Base-by-base conservation (phyloP, 2,797 vertebrate genomes). In the Australoheros facetus region DNA sequence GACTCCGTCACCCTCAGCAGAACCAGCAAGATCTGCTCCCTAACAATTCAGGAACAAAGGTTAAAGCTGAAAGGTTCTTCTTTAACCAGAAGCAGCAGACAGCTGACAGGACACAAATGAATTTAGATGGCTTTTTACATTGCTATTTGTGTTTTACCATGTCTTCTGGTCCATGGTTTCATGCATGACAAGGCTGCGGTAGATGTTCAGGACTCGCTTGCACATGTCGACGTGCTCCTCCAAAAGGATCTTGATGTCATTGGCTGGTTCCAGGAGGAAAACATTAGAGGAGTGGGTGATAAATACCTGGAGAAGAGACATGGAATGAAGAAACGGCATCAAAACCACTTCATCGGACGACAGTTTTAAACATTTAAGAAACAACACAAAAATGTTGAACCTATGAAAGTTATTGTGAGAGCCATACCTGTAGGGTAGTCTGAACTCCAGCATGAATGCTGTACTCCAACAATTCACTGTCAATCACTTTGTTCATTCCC, bases 181-280 rank as follows among this genome's bases (percentile, higher is more conserved):
- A 90, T 99, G 98, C 86, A 99, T 98, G 82, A 99, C 98, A 89
- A 99, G 97, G 92, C 98, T 97, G 75, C 98, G 97, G 92, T 99
- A 99, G 92, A 99, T 99, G 91, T 99, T 99, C 73, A 99, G 96
- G 91, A 99, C 97, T 57, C 98, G 95, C 95, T 99, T 99, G 95
- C 97, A 99, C 98, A 99, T 99, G 93, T 99, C 98, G 0, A 99
- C 98, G 57, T 99, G 98, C 72, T 99, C 98, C 93, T 99, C 98
- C 89, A 99, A 89, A 66, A 99, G 96, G 77, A 87, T 93, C 94
- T 97, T 98, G 93, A 98, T 95, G 89, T 99, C 98, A 87, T 99
- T 99, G 84, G 97, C 97, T 75, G 98, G 97, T 87, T 99, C 98
- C 91, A 99, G 92, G 74, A 99, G 96, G 91, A 99, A 99, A 83